phyloP scores from a whole-genome alignment of 2,888 invertebrate species.

The Cylindroiulus punctatus region DNA sequence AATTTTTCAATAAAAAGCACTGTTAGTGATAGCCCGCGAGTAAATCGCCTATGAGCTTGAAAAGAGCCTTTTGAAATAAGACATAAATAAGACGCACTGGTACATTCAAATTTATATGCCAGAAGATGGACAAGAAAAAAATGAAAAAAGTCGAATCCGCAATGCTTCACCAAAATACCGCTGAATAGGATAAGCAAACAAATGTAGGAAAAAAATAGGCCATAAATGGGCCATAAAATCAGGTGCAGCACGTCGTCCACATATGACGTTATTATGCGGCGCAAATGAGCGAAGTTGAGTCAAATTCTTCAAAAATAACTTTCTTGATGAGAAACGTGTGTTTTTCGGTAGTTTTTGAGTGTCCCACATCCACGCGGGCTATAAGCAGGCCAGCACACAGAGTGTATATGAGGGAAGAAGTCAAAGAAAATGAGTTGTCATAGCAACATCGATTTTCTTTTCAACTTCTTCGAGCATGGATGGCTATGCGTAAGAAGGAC shows the following conservation, averaged over 20 bases:
- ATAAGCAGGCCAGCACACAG: slow-evolving; percentile 2
- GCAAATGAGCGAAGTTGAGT: slow-evolving; percentile 23
- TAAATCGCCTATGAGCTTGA: neutral
- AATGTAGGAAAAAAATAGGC: slow-evolving; percentile 1
- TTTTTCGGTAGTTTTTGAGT: slow-evolving; percentile 14
- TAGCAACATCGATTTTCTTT: slow-evolving; percentile 32
- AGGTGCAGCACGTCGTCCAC: neutral
- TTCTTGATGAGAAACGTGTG: neutral
- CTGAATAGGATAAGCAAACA: neutral
- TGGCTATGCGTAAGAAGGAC: slow-evolving; percentile 23
- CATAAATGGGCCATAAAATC: slow-evolving; percentile 13
- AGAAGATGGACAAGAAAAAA: neutral
- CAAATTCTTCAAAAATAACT: neutral
- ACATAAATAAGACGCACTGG: neutral
- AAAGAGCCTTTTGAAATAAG: neutral
- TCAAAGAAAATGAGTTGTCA: slow-evolving; percentile 21
- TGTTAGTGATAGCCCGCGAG: neutral
- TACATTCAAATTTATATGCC: neutral
- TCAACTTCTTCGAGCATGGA: slow-evolving; percentile 12
- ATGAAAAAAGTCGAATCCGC: neutral
- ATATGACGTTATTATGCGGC: slow-evolving; percentile 9
- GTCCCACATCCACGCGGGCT: slow-evolving; percentile 2
- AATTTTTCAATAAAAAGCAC: neutral
- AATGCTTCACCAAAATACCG: neutral
- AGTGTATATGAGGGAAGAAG: slow-evolving; percentile 20